Conservation (phyloP, 2,113 vertebrate genomes). For the Osmerus eperlanus region DNA sequence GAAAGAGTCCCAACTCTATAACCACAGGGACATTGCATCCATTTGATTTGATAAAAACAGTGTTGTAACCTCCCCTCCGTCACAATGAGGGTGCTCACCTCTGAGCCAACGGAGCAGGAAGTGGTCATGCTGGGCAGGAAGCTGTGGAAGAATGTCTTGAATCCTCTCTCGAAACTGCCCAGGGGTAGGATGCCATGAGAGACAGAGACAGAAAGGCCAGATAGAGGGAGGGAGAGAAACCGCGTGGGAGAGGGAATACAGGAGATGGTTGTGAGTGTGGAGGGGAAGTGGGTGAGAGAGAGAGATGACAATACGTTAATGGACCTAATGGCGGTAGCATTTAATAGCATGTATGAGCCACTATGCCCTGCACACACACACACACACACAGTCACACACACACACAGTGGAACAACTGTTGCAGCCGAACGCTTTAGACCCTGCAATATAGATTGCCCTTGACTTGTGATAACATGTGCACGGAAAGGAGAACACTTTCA, state of each 20-base stretch:
- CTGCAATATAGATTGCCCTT: too few relatives aligned
- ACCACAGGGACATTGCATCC: too few relatives aligned
- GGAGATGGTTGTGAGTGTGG: not conserved
- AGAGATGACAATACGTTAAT: not conserved
- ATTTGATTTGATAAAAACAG: too few relatives aligned
- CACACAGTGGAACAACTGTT: too few relatives aligned
- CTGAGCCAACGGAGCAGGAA: slow-evolving; percentile 93
- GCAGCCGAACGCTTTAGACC: too few relatives aligned
- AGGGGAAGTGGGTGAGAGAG: not conserved
- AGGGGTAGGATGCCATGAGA: slow-evolving; percentile 15
- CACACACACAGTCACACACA: too few relatives aligned
- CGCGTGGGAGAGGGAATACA: not conserved
- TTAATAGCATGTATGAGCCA: too few relatives aligned
- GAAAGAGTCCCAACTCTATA: too few relatives aligned
- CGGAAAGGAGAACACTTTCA: too few relatives aligned
- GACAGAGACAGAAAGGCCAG: not conserved
- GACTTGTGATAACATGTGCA: too few relatives aligned
- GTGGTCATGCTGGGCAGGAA: slow-evolving; percentile 84
- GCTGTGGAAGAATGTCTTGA: slow-evolving; percentile 80
- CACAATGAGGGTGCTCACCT: slow-evolving; percentile 71
- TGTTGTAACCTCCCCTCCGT: not conserved
- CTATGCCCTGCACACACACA: too few relatives aligned
- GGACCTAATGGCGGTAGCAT: too few relatives aligned
- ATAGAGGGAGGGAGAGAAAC: not conserved
- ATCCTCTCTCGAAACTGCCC: slow-evolving; percentile 83